Evolutionary conservation across 2,888 invertebrate species (phyloP), one percentile per base, ranked within the genome.

Genomic region (Lapara coniferarum): DNA sequence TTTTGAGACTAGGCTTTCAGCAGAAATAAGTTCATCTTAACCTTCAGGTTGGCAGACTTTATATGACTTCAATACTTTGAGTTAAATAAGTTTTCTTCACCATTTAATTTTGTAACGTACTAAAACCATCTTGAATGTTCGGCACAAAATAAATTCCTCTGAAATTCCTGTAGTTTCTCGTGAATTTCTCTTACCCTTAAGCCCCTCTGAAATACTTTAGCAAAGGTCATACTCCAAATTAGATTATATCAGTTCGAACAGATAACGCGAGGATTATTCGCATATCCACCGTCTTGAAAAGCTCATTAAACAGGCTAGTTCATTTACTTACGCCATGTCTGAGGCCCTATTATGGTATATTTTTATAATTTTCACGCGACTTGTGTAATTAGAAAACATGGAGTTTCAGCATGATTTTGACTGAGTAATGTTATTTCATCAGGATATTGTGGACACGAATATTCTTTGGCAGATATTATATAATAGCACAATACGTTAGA

Each of bases 281-380:
- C 16, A 44, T 44, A 44, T 19, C 46, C 19, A 19, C 25, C 14
- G 12, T 46, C 13, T 46, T 19, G 19, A 13, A 49, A 19, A 63
- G 63, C 59, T 46, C 46, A 59, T 59, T 59, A 56, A 25, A 13
- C 56, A 44, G 59, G 46, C 59, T 59, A 44, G 5, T 44, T 59
- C 59, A 19, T 55, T 25, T 19, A 46, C 46, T 63, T 49, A 49
- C 10, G 19, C 12, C 49, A 49, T 19, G 19, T 63, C 49, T 49
- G 49, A 63, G 25, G 12, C 63, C 63, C 49, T 63, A 63, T 49
- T 49, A 49, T 46, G 6, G 44, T 12, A 12, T 46, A 46, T 44
- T 16, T n/a, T 19, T 59, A 10, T 44, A 16, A 53, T 53, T 53
- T 59, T 46, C 59, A 46, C 46, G 46, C 16, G 2, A 16, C 4